Evolutionary conservation across 2,113 vertebrate genomes (phyloP), one percentile per base, ranked within the genome.

Genomic region (Otus sunia): DNA sequence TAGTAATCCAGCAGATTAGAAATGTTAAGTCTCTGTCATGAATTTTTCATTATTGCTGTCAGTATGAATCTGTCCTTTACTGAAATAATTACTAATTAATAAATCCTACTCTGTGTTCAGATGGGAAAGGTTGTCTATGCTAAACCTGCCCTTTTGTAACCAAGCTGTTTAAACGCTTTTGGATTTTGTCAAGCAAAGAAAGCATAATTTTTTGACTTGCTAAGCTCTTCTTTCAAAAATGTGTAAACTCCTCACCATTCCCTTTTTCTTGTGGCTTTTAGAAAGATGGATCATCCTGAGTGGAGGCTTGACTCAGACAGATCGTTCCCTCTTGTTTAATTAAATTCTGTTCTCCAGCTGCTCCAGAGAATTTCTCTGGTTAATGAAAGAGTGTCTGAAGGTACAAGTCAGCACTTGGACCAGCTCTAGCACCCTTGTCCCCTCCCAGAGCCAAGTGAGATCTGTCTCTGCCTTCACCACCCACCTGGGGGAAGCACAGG

Each of bases 1-100:
- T 37, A 96, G 76, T 96, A 97, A 97, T 96, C 91, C 93, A 96
- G 80, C 77, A 95, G 94, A 97, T 97, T 94, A 95, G 94, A 97
- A 96, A 96, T 90, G 88, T 89, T 97, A 95, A 92, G 21, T 78
- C 68, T 88, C 45, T 1, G 0, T 92, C 95, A 97, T 96, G 89
- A 96, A 96, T 97, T 94, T 97, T 94, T 96, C 79, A 95, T 93
- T 77, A 59, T 59, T 84, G 71, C 85, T 97, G 79, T 96, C 96
- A 94, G 76, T 79, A 85, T 47, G 50, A 95, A 83, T 90, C 93
- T 88, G 76, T 92, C 75, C 96, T 88, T 86, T 96, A 71, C 60
- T 94, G 79, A 69, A 95, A 69, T 96, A 96, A 97, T 92, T 93
- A 84, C 83, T 95, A 94, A 97, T 96, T 92, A 95, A 97, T 96